These are phyloP conservation scores for Mormyrus hasselquistii DNA, from an alignment of 2,797 vertebrate genomes.

Conservation along the genomic window DNA sequence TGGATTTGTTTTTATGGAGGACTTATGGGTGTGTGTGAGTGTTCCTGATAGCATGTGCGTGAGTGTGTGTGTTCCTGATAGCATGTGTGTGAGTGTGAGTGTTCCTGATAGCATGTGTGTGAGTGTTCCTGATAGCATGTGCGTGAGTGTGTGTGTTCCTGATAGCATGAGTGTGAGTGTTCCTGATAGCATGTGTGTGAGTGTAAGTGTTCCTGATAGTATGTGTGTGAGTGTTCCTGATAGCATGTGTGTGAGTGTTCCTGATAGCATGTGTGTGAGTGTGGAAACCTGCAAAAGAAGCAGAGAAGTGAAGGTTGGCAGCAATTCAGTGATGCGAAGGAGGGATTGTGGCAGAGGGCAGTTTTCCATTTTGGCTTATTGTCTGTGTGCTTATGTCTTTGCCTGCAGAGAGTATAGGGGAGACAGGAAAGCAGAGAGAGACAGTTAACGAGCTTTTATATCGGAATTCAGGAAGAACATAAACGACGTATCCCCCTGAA, in stretches of 20 bases:
- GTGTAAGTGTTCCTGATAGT: background rate
- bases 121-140: no score
- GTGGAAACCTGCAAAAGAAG: conserved; percentile 15
- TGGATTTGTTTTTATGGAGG: background rate
- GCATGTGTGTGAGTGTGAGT: background rate
- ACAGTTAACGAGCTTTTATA: background rate
- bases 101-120: background rate
- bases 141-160: background rate
- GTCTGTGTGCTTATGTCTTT: conserved; percentile 13
- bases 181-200: background rate
- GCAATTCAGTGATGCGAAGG: background rate
- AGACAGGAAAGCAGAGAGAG: background rate
- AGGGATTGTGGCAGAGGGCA: conserved; percentile 14
- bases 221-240: background rate
- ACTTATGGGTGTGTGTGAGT: background rate
- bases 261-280: background rate
- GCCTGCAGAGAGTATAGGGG: background rate
- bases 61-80: background rate
- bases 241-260: background rate
- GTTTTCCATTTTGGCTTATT: conserved; percentile 23
- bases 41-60: background rate
- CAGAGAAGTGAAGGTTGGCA: background rate
- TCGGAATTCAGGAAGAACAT: background rate
- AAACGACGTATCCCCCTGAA: background rate
- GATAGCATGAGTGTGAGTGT: background rate